phyloP scores from a whole-genome alignment of 2,888 invertebrate genomes.

The Chloroclystis v-ata region DNA sequence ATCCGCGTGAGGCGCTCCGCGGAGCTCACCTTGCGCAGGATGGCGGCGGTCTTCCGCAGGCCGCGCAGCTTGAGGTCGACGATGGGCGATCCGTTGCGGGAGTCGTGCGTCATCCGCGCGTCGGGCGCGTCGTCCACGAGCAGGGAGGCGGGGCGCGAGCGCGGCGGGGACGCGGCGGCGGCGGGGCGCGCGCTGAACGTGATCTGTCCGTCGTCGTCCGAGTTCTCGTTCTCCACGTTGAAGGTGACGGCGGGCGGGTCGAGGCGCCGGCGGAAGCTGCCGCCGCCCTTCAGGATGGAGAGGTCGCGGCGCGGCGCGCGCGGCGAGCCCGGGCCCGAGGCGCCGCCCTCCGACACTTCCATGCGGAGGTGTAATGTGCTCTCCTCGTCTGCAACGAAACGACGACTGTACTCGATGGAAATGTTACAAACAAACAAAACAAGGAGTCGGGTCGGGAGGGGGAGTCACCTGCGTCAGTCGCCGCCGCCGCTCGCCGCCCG shows the following conservation, averaged over 20 bases:
- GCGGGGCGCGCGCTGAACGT: constrained; percentile 59
- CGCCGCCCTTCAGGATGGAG: constrained; percentile 52
- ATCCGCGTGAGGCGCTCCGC: constrained; percentile 61
- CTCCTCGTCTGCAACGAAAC: constrained; percentile 63
- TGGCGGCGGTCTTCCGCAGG: constrained; percentile 58
- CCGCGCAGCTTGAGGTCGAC: constrained; percentile 54
- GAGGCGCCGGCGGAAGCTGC: constrained; percentile 49
- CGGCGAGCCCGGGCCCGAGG: constrained; percentile 44
- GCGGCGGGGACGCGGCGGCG: constrained; percentile 32
- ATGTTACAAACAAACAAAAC: constrained; percentile 4
- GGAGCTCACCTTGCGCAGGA: constrained; percentile 60
- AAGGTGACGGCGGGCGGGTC: constrained; percentile 68
- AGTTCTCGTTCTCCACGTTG: constrained; percentile 69
- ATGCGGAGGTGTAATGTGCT: constrained; percentile 39
- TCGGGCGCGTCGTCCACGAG: constrained; percentile 46
- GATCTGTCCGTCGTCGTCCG: constrained; percentile 65
- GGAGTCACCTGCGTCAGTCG: constrained; percentile 24
- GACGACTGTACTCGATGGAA: constrained; percentile 27
- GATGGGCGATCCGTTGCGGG: constrained; percentile 45
- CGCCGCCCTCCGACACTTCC: constrained; percentile 30
- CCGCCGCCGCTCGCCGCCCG: constrained; percentile 16
- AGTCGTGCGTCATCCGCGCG: constrained; percentile 45
- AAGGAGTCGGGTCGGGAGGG: constrained; percentile 18
- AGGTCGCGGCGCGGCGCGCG: constrained; percentile 51
- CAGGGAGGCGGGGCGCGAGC: constrained; percentile 53